These are phyloP conservation scores for Platygyra sinensis DNA, from an alignment of 64 coral and sea anemone species.

Conservation along the genomic window DNA sequence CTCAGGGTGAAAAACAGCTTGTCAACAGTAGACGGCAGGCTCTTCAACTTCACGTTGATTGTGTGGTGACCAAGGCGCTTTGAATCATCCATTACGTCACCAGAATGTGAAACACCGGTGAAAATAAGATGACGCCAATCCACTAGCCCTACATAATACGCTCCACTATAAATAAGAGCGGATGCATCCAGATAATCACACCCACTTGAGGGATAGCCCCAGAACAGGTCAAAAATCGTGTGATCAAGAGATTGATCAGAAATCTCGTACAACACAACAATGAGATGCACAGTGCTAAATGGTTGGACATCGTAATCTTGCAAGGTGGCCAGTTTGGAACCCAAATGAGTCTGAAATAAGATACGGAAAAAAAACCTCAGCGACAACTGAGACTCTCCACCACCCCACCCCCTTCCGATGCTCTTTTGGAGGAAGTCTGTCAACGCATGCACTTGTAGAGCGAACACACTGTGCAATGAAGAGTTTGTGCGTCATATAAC, in stretches of 20 bases:
- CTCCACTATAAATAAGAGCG: slow-evolving; percentile 86
- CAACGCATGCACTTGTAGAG: no score
- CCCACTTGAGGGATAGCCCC: slow-evolving; percentile 77
- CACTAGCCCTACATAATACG: slow-evolving; percentile 52
- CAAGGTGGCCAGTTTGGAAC: slow-evolving; percentile 52
- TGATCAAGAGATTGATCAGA: slow-evolving; percentile 68
- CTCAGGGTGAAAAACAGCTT: slow-evolving; percentile 95
- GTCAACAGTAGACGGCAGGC: slow-evolving; percentile 57
- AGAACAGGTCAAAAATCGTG: slow-evolving; percentile 91
- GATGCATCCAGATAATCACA: slow-evolving; percentile 85
- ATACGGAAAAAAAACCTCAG: background rate
- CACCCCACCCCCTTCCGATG: no score
- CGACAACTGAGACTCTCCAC: no score
- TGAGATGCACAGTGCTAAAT: slow-evolving; percentile 71
- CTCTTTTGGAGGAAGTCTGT: no score
- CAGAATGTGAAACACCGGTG: slow-evolving; percentile 77
- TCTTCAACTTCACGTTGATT: slow-evolving; percentile 77
- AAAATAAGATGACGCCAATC: background rate
- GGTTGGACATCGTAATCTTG: slow-evolving; percentile 75
- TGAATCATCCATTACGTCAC: slow-evolving; percentile 72
- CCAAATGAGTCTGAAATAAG: slow-evolving; percentile 26
- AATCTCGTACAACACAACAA: slow-evolving; percentile 92
- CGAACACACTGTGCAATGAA: no score
- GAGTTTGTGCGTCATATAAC: no score
- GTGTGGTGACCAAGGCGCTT: slow-evolving; percentile 82